phyloP scores from a whole-genome alignment of 1,140 invertebrate genomes.

The Neodiprion lecontei region DNA sequence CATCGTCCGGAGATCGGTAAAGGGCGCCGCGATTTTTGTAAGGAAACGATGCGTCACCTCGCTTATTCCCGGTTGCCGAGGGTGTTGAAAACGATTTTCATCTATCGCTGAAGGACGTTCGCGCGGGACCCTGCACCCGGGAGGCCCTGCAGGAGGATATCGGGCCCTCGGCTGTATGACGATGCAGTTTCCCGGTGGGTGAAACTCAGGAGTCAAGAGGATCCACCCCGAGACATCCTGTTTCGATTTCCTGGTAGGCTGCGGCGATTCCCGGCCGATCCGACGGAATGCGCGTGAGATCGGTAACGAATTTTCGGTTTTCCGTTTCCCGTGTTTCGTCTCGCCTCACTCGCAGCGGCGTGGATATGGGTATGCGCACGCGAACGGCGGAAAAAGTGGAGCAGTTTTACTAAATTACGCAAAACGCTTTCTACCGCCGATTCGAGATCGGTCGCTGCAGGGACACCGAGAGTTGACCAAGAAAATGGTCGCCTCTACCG shows the following conservation, averaged over 20 bases:
- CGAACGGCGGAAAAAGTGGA: not conserved
- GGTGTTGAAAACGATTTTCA: constrained; percentile 6
- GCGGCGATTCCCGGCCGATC: not conserved
- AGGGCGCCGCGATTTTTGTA: not conserved
- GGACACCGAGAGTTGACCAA: not conserved
- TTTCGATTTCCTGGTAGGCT: too few species aligned
- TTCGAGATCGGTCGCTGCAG: not conserved
- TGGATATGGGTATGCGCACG: too few species aligned
- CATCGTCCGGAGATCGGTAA: not conserved
- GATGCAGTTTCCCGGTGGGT: not conserved
- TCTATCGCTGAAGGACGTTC: not conserved
- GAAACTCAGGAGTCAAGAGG: constrained; percentile 2
- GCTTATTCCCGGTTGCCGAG: not conserved
- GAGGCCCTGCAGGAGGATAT: not conserved
- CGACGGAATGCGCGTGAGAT: not conserved
- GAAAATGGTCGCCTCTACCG: not conserved
- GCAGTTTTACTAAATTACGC: not conserved
- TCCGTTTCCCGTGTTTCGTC: too few species aligned
- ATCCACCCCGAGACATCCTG: too few species aligned
- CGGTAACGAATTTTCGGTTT: too few species aligned
- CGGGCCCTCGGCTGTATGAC: not conserved
- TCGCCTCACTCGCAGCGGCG: too few species aligned
- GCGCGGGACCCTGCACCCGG: not conserved
- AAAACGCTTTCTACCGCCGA: not conserved
- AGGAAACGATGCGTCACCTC: not conserved